Evolutionary conservation across 2,113 vertebrate species (phyloP), one percentile per base, ranked within the genome.

Genomic region (Tauraco erythrolophus): DNA sequence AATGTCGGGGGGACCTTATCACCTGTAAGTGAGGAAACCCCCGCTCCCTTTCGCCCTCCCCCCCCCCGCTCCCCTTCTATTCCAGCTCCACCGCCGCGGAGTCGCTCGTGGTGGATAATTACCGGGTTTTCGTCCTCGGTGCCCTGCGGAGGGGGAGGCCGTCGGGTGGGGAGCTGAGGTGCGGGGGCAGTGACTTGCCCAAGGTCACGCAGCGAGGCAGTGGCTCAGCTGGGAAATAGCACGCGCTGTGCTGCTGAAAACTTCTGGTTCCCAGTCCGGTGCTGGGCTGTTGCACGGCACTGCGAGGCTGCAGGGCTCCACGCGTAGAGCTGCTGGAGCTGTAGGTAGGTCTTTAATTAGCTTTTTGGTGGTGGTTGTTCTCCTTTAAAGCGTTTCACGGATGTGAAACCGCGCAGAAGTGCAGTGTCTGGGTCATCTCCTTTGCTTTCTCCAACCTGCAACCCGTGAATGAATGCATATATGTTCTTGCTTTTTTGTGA

Each of bases 171-270:
- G 31, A 51, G 58, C 69, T 3, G 56, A 15, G 84, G 9, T 57
- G 81, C 23, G 30, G 46, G 81, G 30, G 14, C 35, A 79, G 78
- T 9, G 78, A 51, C 66, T 85, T 35, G 70, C 16, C 85, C 91
- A 96, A 97, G 97, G 96, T 96, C 95, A 78, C 27, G 24, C 64
- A 18, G 41, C 0, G 56, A 89, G 43, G 48, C 83, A 13, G 60
- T 14, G 65, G 14, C 61, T 24, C 84, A 35, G 45, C 56, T n/a
- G 68, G 53, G 3, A 31, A 53, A 50, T 64, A 65, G 48, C 5
- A 0, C 7, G 50, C 9, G 14, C 51, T 45, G 43, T 16, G 3
- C 50, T 43, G 2, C 50, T 43, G 2, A 61, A 79, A 94, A 88
- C 88, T 84, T 92, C 4, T 9, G 35, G 14, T 54, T 50, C 64